Conservation (phyloP, 2,113 vertebrate species). For the Tonatia bakeri region DNA sequence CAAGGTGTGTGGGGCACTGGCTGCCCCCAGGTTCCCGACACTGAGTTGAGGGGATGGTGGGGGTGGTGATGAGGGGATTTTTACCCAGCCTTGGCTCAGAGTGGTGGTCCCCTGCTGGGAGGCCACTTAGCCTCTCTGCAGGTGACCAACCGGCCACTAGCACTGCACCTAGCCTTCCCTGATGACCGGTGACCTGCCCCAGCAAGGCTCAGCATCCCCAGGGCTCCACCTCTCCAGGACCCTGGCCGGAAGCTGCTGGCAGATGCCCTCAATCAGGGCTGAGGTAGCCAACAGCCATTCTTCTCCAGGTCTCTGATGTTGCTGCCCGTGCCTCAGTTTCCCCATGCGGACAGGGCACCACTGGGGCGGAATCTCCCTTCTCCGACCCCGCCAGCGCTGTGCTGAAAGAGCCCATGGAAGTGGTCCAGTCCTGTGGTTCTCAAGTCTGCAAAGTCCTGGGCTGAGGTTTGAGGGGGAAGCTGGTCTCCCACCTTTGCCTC, state of each 20-base stretch:
- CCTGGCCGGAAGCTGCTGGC: not conserved
- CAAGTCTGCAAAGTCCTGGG: not conserved
- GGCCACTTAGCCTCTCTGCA: not conserved
- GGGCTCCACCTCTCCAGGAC: accelerated
- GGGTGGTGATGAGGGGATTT: not conserved
- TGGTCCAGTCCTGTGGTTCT: not conserved
- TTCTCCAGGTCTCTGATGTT: not conserved
- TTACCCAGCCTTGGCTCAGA: not conserved
- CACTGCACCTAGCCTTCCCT: not conserved
- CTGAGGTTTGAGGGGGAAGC: not conserved
- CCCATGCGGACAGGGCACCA: not conserved
- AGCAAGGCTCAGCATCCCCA: not conserved
- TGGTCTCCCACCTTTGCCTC: not conserved
- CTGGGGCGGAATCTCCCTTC: not conserved
- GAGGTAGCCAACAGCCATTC: not conserved
- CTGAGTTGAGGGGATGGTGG: not conserved
- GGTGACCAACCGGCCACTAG: not conserved
- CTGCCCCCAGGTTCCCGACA: not conserved
- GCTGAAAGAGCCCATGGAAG: not conserved
- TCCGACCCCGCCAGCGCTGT: too few relatives aligned
- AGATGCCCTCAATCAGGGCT: not conserved
- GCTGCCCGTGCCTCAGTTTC: not conserved
- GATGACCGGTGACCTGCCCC: not conserved
- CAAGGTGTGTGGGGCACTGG: not conserved
- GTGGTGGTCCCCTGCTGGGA: not conserved